These are phyloP conservation scores for Melikaiella ostensackeni DNA, from an alignment of 2,888 invertebrate genomes.

Conservation along the genomic window DNA sequence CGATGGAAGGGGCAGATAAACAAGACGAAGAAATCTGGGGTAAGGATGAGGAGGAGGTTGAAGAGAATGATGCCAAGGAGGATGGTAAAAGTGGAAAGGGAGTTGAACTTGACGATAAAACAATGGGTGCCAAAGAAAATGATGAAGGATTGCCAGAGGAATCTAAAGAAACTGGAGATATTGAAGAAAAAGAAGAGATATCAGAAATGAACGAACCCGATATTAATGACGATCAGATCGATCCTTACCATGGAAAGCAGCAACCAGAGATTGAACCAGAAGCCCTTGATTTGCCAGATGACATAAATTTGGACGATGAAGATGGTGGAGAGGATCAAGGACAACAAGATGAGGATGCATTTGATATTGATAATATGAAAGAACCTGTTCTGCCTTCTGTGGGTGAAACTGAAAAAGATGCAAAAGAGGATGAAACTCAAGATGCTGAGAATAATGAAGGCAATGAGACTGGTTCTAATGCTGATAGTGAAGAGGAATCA, in stretches of 20 bases:
- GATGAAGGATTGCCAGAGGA: constrained; percentile 77
- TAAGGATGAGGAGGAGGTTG: constrained; percentile 86
- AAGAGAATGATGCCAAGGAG: constrained; percentile 81
- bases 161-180: constrained; percentile 74
- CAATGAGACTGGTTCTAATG: constrained; percentile 57
- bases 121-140: constrained; percentile 77
- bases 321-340: constrained; percentile 82
- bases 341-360: constrained; percentile 87
- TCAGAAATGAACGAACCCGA: constrained; percentile 88
- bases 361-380: constrained; percentile 91
- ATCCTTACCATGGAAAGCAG: constrained; percentile 90
- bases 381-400: constrained; percentile 72
- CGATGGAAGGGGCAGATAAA: constrained; percentile 90
- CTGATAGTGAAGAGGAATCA: constrained; percentile 61
- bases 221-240: constrained; percentile 87
- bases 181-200: constrained; percentile 75
- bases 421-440: constrained; percentile 63
- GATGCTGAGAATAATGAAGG: constrained; percentile 63
- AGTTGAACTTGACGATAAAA: constrained; percentile 78
- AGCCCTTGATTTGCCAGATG: constrained; percentile 92
- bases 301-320: constrained; percentile 87
- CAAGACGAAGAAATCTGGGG: constrained; percentile 90
- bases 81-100: constrained; percentile 72
- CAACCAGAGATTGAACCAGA: constrained; percentile 90
- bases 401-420: constrained; percentile 62